These are phyloP conservation scores for Aplysia californica DNA, from an alignment of 1,140 invertebrate species.

Conservation along the genomic window DNA sequence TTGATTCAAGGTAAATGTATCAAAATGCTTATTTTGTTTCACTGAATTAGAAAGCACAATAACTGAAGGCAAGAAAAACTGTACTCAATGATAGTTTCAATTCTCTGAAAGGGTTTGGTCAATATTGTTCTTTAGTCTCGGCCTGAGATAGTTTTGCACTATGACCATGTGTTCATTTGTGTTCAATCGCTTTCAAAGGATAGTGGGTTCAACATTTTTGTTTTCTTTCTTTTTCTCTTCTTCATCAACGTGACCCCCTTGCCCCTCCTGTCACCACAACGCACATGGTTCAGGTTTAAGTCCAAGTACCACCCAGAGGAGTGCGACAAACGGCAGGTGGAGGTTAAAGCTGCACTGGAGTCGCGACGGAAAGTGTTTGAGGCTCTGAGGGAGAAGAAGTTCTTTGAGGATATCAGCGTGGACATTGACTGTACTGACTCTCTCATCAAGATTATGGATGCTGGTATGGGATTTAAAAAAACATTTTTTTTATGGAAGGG, in stretches of 20 bases:
- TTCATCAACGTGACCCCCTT: not conserved
- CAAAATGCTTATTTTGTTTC: too few relatives aligned
- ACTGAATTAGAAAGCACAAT: too few relatives aligned
- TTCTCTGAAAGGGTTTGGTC: too few relatives aligned
- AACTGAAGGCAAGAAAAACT: too few relatives aligned
- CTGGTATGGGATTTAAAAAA: constrained; percentile 66
- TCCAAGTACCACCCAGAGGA: constrained; percentile 99
- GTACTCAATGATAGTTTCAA: too few relatives aligned
- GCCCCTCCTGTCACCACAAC: too few relatives aligned
- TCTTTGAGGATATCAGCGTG: constrained; percentile 82
- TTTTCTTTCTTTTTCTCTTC: not conserved
- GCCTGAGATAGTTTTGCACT: too few relatives aligned
- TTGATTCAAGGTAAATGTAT: too few relatives aligned
- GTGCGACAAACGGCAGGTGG: constrained; percentile 88
- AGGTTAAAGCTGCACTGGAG: constrained; percentile 85
- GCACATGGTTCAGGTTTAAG: constrained; percentile 97
- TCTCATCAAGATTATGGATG: constrained; percentile 90
- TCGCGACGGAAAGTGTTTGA: constrained; percentile 91
- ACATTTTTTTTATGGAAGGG: not conserved
- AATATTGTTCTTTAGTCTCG: too few relatives aligned
- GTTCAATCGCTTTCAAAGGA: too few relatives aligned
- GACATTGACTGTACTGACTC: constrained; percentile 90
- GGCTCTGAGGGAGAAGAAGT: constrained; percentile 81
- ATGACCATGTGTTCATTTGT: too few relatives aligned
- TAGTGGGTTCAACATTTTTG: too few relatives aligned